Conservation (phyloP, 2,797 vertebrate genomes). For the Molothrus aeneus region DNA sequence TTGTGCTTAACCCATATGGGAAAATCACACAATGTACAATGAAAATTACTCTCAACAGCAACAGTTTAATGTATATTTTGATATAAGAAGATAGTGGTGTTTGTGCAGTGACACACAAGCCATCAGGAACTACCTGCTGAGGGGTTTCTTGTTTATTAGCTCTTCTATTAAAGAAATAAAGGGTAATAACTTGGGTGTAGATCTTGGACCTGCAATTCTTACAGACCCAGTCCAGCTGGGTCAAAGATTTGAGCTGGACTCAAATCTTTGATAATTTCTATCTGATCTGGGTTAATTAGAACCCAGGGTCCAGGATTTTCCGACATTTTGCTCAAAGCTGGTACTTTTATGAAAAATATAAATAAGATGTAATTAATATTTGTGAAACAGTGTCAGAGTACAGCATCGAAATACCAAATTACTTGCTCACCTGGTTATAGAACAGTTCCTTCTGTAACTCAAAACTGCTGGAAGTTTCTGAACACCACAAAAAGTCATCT, state of each 20-base stretch:
- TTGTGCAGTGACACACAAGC: neutral
- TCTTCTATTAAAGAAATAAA: neutral
- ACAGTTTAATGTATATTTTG: too few relatives aligned
- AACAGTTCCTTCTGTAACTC: neutral
- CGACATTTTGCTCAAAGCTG: neutral
- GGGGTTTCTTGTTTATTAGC: neutral
- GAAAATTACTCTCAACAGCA: neutral
- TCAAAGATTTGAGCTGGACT: too few relatives aligned
- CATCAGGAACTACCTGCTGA: neutral
- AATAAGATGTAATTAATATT: neutral
- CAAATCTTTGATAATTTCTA: neutral
- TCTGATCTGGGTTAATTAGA: rapidly evolving
- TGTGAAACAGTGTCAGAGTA: neutral
- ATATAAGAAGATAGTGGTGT: neutral
- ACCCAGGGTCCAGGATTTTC: neutral
- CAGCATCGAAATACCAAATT: neutral
- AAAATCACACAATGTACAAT: rapidly evolving
- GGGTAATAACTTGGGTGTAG: neutral
- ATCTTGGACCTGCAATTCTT: rapidly evolving
- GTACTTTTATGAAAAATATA: rapidly evolving
- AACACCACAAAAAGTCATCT: neutral
- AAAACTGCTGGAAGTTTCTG: neutral
- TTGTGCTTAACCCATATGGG: rapidly evolving
- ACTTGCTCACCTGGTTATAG: neutral
- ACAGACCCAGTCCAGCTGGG: neutral